Conservation (phyloP, 2,888 invertebrate species). For the Bellardia pandia region DNA sequence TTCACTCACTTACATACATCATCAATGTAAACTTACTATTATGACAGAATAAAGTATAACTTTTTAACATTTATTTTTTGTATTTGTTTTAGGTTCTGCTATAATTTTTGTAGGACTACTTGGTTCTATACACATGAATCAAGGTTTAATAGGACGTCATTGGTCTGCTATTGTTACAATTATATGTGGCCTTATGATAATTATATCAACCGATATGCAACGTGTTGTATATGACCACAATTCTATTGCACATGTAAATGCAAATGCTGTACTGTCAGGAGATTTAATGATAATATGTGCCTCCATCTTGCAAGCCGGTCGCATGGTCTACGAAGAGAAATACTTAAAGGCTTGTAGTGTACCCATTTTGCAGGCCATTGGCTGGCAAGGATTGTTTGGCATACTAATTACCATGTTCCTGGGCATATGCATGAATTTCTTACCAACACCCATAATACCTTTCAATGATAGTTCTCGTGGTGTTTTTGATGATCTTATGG, state of each 20-base stretch:
- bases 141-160: slow-evolving; percentile 87
- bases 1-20: neutral
- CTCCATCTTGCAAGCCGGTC: slow-evolving; percentile 92
- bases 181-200: slow-evolving; percentile 88
- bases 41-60: neutral
- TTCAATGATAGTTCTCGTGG: slow-evolving; percentile 90
- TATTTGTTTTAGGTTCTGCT: slow-evolving; percentile 87
- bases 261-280: slow-evolving; percentile 92
- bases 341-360: slow-evolving; percentile 93
- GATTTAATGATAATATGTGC: slow-evolving; percentile 90
- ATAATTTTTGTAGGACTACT: slow-evolving; percentile 95
- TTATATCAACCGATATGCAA: slow-evolving; percentile 89
- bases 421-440: slow-evolving; percentile 92
- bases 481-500: slow-evolving; percentile 92
- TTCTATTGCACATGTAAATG: slow-evolving; percentile 74
- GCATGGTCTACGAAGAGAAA: slow-evolving; percentile 98
- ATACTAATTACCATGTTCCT: slow-evolving; percentile 87
- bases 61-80: neutral
- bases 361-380: slow-evolving; percentile 95
- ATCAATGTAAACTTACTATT: neutral
- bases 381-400: slow-evolving; percentile 96
- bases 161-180: slow-evolving; percentile 92
- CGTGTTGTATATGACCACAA: slow-evolving; percentile 79
- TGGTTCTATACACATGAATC: slow-evolving; percentile 91
- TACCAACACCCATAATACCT: slow-evolving; percentile 88